A percentile compares a stretch with the other conserved stretches of the same genome.
Conservation (phyloP, 2,113 vertebrate species). For the Amblyornis subalaris region DNA sequence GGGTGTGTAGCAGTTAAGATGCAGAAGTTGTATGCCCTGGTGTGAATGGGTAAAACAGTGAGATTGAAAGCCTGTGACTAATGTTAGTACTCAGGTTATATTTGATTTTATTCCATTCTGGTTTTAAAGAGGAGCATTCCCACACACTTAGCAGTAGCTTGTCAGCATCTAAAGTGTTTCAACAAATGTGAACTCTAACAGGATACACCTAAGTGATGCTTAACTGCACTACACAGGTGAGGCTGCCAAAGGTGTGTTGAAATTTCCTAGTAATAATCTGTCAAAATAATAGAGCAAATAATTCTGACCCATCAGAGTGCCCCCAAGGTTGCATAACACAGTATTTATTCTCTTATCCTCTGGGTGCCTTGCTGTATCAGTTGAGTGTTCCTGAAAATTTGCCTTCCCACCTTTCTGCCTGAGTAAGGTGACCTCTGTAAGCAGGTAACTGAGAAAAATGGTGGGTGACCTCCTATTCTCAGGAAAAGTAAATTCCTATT, state of each 20-base stretch:
- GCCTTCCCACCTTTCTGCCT: neutral
- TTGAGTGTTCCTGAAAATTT: neutral
- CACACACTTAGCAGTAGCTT: neutral
- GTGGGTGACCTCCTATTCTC: neutral
- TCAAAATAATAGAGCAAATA: neutral
- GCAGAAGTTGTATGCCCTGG: neutral
- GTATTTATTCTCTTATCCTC: neutral
- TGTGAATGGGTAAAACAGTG: neutral
- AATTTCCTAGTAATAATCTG: neutral
- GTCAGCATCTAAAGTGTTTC: neutral
- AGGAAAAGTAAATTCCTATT: neutral
- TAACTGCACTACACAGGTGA: neutral
- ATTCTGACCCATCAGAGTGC: neutral
- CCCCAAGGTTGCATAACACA: neutral
- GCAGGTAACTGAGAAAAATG: neutral
- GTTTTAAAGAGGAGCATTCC: neutral
- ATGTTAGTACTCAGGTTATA: neutral
- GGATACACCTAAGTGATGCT: neutral
- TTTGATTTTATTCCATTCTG: neutral
- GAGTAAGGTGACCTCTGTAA: neutral
- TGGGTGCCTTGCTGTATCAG: fast-evolving
- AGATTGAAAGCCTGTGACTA: neutral
- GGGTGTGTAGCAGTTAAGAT: neutral
- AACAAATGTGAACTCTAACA: neutral
- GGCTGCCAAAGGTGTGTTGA: neutral